Conservation (phyloP, 2,113 vertebrate genomes). For the Alosa alosa region DNA sequence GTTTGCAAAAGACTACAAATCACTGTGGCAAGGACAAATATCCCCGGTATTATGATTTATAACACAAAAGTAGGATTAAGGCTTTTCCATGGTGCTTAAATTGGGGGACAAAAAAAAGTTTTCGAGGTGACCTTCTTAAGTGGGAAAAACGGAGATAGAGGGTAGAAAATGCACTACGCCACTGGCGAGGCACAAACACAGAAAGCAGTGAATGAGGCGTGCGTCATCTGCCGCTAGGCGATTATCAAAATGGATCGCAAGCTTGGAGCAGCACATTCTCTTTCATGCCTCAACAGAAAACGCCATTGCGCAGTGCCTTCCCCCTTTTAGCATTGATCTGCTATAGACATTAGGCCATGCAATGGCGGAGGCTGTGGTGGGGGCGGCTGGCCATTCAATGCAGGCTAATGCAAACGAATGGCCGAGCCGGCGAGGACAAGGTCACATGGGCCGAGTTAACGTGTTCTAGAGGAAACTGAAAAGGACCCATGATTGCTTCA, state of each 20-base stretch:
- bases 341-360: constrained; percentile 46
- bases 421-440: constrained; percentile 37
- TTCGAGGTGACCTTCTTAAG: not conserved
- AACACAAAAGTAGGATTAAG: not conserved
- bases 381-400: constrained; percentile 46
- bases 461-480: not conserved
- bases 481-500: not conserved
- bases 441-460: constrained; percentile 26
- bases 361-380: constrained; percentile 29
- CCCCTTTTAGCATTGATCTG: constrained; percentile 57
- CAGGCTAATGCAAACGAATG: constrained; percentile 47
- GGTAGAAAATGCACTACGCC: constrained; percentile 35
- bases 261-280: constrained; percentile 36
- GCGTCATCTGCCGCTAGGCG: constrained; percentile 30
- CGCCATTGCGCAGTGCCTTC: constrained; percentile 27
- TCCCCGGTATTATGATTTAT: not conserved
- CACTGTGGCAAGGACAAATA: not conserved
- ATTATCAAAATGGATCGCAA: constrained; percentile 53
- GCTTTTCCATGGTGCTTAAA: not conserved
- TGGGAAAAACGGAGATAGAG: not conserved
- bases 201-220: constrained; percentile 15
- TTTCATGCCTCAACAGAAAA: constrained; percentile 24
- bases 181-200: constrained; percentile 50
- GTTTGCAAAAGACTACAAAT: constrained; percentile 3
- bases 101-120: not conserved